Percentiles rank a stretch among this genome's conserved stretches.
Evolutionary conservation across 2,797 vertebrate genomes (phyloP).

Genomic region (Fistularia commersonii): DNA sequence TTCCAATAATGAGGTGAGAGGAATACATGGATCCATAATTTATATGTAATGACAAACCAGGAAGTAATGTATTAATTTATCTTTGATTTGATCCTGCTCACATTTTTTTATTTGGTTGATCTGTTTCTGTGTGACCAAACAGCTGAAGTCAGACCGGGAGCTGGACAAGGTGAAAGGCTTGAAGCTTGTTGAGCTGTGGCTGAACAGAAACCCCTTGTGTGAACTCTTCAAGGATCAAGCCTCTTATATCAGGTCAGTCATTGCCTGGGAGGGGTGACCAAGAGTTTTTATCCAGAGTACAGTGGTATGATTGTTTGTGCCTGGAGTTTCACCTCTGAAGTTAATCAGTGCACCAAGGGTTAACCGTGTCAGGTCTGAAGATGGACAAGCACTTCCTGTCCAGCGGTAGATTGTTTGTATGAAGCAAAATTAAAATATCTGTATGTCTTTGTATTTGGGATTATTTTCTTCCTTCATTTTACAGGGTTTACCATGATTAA

Average conservation of each 20-base stretch:
- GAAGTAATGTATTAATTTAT: no score
- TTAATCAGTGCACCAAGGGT: no score
- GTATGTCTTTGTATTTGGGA: not conserved
- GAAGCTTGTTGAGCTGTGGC: constrained; percentile 87
- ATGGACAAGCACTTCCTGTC: no score
- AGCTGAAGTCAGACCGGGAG: constrained; percentile 86
- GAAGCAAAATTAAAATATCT: no score
- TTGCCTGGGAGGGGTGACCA: constrained; percentile 12
- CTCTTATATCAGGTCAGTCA: constrained; percentile 86
- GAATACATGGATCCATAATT: not conserved
- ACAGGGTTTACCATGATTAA: not conserved
- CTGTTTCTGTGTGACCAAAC: no score
- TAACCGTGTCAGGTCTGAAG: no score
- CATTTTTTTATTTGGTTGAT: not conserved
- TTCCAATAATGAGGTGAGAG: constrained; percentile 84
- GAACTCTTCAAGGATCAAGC: constrained; percentile 83
- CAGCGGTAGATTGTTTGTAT: no score
- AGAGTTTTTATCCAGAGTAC: not conserved
- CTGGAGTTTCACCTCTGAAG: not conserved
- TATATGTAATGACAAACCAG: no score
- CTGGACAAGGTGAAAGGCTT: constrained; percentile 87
- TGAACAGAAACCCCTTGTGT: constrained; percentile 84
- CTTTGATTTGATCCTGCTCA: no score
- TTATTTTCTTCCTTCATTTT: not conserved
- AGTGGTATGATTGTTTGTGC: constrained; percentile 11